Percentiles rank a stretch among this genome's conserved stretches.
These are phyloP conservation scores for Panopea generosa DNA, from an alignment of 2,888 invertebrate genomes.

Conservation along the genomic window DNA sequence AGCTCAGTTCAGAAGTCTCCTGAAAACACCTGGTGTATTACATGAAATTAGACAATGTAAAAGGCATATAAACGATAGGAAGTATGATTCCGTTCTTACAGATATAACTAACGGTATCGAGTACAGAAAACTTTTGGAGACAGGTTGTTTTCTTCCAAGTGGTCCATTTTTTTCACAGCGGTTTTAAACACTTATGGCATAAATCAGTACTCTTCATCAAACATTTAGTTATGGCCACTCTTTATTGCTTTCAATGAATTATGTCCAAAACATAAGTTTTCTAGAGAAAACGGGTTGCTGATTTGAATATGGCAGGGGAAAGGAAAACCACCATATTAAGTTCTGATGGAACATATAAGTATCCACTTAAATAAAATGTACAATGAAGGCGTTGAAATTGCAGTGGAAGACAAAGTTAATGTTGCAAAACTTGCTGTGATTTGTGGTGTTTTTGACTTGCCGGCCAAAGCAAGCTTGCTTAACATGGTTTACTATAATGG, in stretches of 20 bases:
- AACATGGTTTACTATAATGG: conserved; percentile 62
- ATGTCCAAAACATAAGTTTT: conserved; percentile 22
- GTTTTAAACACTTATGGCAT: conserved; percentile 34
- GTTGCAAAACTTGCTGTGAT: conserved; percentile 35
- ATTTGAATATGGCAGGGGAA: conserved; percentile 62
- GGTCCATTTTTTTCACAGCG: conserved; percentile 16
- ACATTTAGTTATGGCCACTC: conserved; percentile 31
- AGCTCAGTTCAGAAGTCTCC: conserved; percentile 20
- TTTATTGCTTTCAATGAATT: conserved; percentile 40
- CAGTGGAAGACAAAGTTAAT: conserved; percentile 11
- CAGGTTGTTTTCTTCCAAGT: conserved; percentile 4
- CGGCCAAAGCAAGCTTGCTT: conserved; percentile 52
- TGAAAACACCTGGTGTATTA: conserved; percentile 24
- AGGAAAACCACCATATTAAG: conserved; percentile 51
- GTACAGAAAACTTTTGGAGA: conserved; percentile 7
- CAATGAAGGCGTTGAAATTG: conserved; percentile 36
- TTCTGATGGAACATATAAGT: conserved; percentile 9
- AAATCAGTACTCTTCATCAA: conserved; percentile 22
- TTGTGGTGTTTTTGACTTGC: conserved; percentile 50
- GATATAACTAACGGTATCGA: conserved; percentile 11
- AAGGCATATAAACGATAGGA: neutral
- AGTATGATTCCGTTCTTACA: conserved; percentile 6
- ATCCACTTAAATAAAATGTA: conserved; percentile 24
- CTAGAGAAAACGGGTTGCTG: conserved; percentile 45
- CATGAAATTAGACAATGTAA: conserved; percentile 18